A percentile compares a stretch with the other conserved stretches of the same genome.
phyloP scores from a whole-genome alignment of 2,113 vertebrate genomes.

The Heterochromis multidens region DNA sequence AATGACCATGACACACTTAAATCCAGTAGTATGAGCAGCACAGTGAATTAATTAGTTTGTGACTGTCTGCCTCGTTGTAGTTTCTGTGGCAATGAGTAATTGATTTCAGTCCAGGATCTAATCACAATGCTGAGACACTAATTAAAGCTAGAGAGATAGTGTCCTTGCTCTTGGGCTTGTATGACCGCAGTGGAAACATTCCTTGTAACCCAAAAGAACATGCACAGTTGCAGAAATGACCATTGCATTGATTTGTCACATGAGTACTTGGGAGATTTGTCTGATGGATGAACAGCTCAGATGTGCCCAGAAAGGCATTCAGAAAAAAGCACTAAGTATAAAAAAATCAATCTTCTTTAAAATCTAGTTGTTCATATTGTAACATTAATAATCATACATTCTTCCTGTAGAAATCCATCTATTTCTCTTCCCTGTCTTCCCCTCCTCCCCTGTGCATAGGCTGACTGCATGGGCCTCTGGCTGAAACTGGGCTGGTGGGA shows the following conservation, averaged over 20 bases:
- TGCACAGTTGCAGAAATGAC: constrained; percentile 3
- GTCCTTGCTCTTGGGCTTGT: constrained; percentile 58
- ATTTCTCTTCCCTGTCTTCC: background rate
- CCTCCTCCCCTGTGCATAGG: constrained; percentile 25
- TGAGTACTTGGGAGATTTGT: background rate
- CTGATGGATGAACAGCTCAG: background rate
- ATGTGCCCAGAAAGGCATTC: background rate
- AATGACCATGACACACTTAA: constrained; percentile 19
- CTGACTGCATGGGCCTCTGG: constrained; percentile 43
- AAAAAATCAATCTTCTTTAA: background rate
- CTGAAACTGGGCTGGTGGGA: constrained; percentile 74
- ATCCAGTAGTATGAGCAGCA: background rate
- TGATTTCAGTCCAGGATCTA: constrained; percentile 56
- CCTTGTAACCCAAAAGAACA: constrained; percentile 17
- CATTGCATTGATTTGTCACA: background rate
- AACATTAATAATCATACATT: constrained; percentile 11
- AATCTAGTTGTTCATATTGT: background rate
- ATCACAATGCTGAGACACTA: constrained; percentile 54
- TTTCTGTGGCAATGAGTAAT: constrained; percentile 46
- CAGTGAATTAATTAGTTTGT: constrained; percentile 19
- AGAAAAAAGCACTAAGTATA: background rate
- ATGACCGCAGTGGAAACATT: constrained; percentile 42
- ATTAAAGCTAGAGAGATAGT: constrained; percentile 53
- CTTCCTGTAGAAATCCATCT: constrained; percentile 19
- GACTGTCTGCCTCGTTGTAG: background rate